Evolutionary conservation across 2,797 vertebrate species (phyloP).

Genomic region (Meriones psammophilus): DNA sequence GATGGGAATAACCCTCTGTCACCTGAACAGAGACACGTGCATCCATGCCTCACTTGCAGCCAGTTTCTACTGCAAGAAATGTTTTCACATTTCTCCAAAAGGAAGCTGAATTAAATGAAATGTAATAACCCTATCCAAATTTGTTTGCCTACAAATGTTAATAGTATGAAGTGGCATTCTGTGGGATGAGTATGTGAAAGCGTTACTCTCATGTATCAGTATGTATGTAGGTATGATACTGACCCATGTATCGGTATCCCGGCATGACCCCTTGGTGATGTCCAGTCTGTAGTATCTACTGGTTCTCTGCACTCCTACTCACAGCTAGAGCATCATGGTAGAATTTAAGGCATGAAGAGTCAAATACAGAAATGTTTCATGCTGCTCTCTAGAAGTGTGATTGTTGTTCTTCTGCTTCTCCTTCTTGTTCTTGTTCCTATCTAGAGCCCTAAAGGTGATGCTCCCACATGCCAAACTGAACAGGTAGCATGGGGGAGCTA

Average conservation of each 20-base stretch:
- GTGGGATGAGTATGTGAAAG: slow-evolving; percentile 6
- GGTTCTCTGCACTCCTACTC: neutral
- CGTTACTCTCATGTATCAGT: slow-evolving; percentile 11
- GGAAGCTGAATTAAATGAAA: slow-evolving; percentile 67
- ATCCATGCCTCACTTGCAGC: slow-evolving; percentile 53
- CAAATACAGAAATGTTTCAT: neutral
- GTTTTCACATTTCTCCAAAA: slow-evolving; percentile 9
- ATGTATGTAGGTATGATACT: too few species aligned
- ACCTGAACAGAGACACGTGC: neutral
- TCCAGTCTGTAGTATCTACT: neutral
- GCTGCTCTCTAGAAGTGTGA: neutral
- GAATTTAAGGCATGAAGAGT: slow-evolving; percentile 16
- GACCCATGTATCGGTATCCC: slow-evolving; percentile 1
- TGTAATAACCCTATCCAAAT: slow-evolving; percentile 16
- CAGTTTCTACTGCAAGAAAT: slow-evolving; percentile 24
- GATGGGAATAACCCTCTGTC: slow-evolving; percentile 51
- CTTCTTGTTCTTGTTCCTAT: neutral
- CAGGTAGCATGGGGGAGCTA: neutral
- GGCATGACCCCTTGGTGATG: neutral
- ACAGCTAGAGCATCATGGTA: neutral
- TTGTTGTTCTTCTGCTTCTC: neutral
- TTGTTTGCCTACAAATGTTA: slow-evolving; percentile 66
- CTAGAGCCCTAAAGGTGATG: neutral
- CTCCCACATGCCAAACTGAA: neutral
- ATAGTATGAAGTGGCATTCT: slow-evolving; percentile 26